Conservation (phyloP, 53 echinoderm and acorn worm species). For the Hippasteria phrygiana region DNA sequence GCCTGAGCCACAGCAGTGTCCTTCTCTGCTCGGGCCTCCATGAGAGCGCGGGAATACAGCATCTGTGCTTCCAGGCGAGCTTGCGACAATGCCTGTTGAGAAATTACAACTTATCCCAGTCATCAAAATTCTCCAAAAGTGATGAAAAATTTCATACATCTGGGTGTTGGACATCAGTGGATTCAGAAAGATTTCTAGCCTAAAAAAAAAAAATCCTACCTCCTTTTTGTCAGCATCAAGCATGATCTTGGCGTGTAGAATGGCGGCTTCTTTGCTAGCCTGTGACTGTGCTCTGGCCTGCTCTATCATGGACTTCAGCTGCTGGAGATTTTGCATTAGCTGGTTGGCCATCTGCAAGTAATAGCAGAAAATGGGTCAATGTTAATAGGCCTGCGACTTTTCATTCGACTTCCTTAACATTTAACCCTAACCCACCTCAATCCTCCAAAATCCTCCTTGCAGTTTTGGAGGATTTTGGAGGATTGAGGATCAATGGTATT, state of each 20-base stretch:
- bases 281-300: slow-evolving; percentile 86
- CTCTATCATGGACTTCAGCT: slow-evolving; percentile 90
- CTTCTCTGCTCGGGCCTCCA: slow-evolving; percentile 95
- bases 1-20: slow-evolving; percentile 96
- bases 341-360: slow-evolving; percentile 83
- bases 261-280: slow-evolving; percentile 78
- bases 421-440: too few species aligned
- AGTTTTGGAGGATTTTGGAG: too few species aligned
- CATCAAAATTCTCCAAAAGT: too few species aligned
- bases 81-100: slow-evolving; percentile 76
- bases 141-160: too few species aligned
- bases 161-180: too few species aligned
- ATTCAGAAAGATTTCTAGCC: too few species aligned
- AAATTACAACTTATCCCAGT: background rate
- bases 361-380: too few species aligned
- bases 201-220: slow-evolving; percentile 57
- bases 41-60: slow-evolving; percentile 89
- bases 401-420: too few species aligned
- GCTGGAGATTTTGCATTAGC: slow-evolving; percentile 84
- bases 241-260: slow-evolving; percentile 88
- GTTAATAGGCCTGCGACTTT: too few species aligned
- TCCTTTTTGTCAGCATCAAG: slow-evolving; percentile 96
- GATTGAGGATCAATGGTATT: too few species aligned
- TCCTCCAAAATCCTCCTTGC: too few species aligned
- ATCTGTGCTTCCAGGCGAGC: slow-evolving; percentile 87